Conservation (phyloP, 2,888 invertebrate genomes). For the Pachydiplax longipennis region DNA sequence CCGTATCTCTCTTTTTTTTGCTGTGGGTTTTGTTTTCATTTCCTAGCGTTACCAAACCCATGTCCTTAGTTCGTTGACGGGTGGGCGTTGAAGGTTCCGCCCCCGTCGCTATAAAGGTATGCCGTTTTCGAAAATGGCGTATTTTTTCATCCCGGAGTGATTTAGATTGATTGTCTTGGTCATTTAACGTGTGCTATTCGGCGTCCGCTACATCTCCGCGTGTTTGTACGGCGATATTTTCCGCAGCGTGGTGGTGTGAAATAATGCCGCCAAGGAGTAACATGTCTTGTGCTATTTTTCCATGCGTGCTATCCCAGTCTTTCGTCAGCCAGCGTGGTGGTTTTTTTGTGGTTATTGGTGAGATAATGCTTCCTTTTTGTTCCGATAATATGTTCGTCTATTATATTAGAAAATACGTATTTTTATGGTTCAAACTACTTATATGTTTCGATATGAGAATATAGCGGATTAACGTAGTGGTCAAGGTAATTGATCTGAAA, state of each 20-base stretch:
- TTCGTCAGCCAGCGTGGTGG: too few relatives aligned
- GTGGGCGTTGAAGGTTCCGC: neutral
- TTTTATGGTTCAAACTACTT: too few relatives aligned
- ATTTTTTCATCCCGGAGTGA: neutral
- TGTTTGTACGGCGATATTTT: neutral
- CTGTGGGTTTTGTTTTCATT: neutral
- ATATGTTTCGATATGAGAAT: too few relatives aligned
- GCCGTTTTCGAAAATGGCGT: slow-evolving; percentile 4
- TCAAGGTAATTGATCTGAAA: too few relatives aligned
- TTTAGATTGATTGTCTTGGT: slow-evolving; percentile 18
- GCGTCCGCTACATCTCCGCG: neutral
- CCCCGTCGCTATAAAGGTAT: neutral
- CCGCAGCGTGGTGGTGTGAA: neutral
- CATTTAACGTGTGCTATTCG: neutral
- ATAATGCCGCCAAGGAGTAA: neutral
- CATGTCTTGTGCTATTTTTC: too few relatives aligned
- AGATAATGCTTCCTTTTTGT: too few relatives aligned
- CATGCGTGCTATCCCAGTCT: too few relatives aligned
- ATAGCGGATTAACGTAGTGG: too few relatives aligned
- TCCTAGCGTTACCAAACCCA: neutral
- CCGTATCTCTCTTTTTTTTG: neutral
- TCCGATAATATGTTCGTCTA: too few relatives aligned
- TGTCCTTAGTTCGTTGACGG: neutral
- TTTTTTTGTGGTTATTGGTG: too few relatives aligned
- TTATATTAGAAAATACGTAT: too few relatives aligned